Base-by-base conservation (phyloP, 1,140 invertebrate species). In the Holcopasites calliopsidis region DNA sequence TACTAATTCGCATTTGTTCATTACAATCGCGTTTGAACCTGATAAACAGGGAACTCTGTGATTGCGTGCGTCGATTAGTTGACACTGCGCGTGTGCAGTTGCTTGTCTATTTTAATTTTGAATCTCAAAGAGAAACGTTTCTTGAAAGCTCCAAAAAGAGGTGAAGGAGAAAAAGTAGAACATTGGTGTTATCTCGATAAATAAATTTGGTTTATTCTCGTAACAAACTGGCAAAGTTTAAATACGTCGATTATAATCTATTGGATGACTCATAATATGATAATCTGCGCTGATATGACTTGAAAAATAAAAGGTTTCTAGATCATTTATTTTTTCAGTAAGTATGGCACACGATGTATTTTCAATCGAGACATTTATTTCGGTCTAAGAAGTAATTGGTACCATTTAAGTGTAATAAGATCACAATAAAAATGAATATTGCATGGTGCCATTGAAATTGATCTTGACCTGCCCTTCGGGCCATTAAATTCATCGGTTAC, bases 1-100 rank as follows among this genome's bases (percentile, higher is more conserved):
- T 35, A 65, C 7, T 23, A 33, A 79, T 69, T 79, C 62, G 42
- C 26, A 31, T 66, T 79, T 18, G 47, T 31, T 62, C 61, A 60
- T 65, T 47, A 61, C 28, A 5, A 52, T 65, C 21, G 28, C 0
- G 4, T 13, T 7, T 1, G 38, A 18, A 8, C 38, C 16, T 35
- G 38, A 76, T 58, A 8, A 49, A 47, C 7, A 0, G 7, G 13
- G 3, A 10, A 28, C 6, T 21, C 35, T 1, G n/a, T 64, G 28
- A 64, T 64, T 16, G 23, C 61, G 26, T 50, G 35, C 2, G 28
- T 26, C 3, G n/a, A 21, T 2, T 58, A 58, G 21, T 33, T 35
- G 4, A 6, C 13, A 6, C 0, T 16, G 3, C 3, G 31, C 11
- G 33, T 21, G 10, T n/a, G 3, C 13, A 11, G 8, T 57, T 21